Evolutionary conservation across 2,888 invertebrate species (phyloP).

Genomic region (Cosmorhoe ocellata): DNA sequence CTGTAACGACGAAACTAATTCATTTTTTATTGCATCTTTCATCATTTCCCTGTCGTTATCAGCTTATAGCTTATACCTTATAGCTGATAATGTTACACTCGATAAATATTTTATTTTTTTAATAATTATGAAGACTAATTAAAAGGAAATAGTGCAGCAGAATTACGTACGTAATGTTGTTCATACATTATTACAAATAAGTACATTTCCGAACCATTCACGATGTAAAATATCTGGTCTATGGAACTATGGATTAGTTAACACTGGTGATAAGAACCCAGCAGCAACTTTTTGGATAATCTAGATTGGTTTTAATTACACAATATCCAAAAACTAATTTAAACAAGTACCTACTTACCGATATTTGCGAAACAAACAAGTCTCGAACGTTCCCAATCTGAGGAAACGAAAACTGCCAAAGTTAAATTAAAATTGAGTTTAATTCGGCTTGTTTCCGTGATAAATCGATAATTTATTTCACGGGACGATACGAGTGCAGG

Average conservation of each 20-base stretch:
- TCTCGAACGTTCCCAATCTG: constrained; percentile 39
- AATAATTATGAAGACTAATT: too few relatives aligned
- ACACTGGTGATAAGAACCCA: neutral
- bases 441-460: constrained; percentile 41
- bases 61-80: too few relatives aligned
- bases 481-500: constrained; percentile 47
- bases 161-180: too few relatives aligned
- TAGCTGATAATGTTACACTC: too few relatives aligned
- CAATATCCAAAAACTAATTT: constrained; percentile 6
- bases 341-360: constrained; percentile 15
- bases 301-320: constrained; percentile 5
- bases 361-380: constrained; percentile 24
- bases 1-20: neutral
- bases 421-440: constrained; percentile 61
- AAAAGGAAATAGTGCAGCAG: too few relatives aligned
- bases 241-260: neutral
- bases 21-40: neutral
- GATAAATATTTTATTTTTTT: too few relatives aligned
- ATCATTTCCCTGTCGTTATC: too few relatives aligned
- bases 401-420: constrained; percentile 63
- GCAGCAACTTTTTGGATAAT: neutral
- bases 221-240: neutral
- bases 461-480: constrained; percentile 49
- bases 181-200: too few relatives aligned
- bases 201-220: too few relatives aligned